These are phyloP conservation scores for Alsophila aescularia DNA, from an alignment of 2,888 invertebrate species.

Conservation along the genomic window DNA sequence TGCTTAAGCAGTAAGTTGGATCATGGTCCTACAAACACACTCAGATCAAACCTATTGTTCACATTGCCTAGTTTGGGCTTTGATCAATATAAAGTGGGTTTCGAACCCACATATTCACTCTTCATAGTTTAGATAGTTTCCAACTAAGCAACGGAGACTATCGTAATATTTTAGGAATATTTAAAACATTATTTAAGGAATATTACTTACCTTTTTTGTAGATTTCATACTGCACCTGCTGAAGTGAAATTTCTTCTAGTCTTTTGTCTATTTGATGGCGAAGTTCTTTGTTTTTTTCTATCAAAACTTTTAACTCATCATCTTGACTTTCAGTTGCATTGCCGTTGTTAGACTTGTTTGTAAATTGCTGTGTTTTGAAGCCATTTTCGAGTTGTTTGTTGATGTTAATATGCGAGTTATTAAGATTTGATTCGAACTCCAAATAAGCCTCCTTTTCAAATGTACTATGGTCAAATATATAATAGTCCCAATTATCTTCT, in stretches of 20 bases:
- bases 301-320: slow-evolving; percentile 56
- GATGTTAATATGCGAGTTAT: slow-evolving; percentile 44
- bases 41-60: no score
- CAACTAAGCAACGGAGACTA: no score
- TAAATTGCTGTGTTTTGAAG: slow-evolving; percentile 49
- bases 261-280: slow-evolving; percentile 61
- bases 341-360: slow-evolving; percentile 42
- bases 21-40: no score
- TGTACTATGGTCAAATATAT: slow-evolving; percentile 39
- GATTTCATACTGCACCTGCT: slow-evolving; percentile 61
- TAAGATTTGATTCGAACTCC: slow-evolving; percentile 51
- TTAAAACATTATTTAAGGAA: no score
- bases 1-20: no score
- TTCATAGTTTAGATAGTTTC: no score
- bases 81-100: no score
- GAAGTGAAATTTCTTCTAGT: slow-evolving; percentile 53
- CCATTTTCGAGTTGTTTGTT: slow-evolving; percentile 51
- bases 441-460: slow-evolving; percentile 44
- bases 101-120: no score
- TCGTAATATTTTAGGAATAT: no score
- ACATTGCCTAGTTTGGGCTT: no score
- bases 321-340: slow-evolving; percentile 51
- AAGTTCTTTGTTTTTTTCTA: slow-evolving; percentile 63
- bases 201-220: slow-evolving; percentile 69
- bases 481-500: slow-evolving; percentile 58